Evolutionary conservation across 2,113 vertebrate genomes (phyloP).

Genomic region (Cardinalis cardinalis): DNA sequence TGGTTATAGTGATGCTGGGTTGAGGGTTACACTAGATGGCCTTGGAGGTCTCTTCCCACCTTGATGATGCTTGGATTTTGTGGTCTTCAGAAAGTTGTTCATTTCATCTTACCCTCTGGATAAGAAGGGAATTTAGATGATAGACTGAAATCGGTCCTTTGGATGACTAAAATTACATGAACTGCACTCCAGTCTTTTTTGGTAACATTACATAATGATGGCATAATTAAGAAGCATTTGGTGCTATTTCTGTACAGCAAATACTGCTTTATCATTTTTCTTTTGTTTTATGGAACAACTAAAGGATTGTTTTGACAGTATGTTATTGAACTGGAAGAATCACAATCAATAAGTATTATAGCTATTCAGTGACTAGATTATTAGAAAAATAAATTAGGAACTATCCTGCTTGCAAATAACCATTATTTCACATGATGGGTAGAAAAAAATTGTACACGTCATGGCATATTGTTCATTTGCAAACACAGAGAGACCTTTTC

Average conservation of each 20-base stretch:
- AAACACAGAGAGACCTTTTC: constrained; percentile 22
- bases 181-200: not conserved
- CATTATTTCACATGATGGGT: constrained; percentile 19
- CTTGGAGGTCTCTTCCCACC: not conserved
- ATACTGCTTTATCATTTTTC: not conserved
- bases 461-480: not conserved
- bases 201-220: not conserved
- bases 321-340: constrained; percentile 44
- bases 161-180: not conserved
- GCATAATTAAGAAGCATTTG: constrained; percentile 3
- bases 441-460: constrained; percentile 5
- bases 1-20: not conserved
- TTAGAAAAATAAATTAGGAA: constrained; percentile 62
- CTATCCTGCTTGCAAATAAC: constrained; percentile 39
- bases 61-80: not conserved
- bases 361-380: constrained; percentile 38
- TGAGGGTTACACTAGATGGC: not conserved
- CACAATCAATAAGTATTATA: constrained; percentile 53
- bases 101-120: not conserved
- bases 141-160: not conserved
- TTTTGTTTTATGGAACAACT: not conserved
- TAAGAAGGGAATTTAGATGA: not conserved
- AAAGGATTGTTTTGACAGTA: constrained; percentile 39
- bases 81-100: not conserved
- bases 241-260: not conserved